Percentiles rank a stretch among this genome's conserved stretches.
Evolutionary conservation across 2,113 vertebrate species (phyloP).

Genomic region (Campylomormyrus numenius): DNA sequence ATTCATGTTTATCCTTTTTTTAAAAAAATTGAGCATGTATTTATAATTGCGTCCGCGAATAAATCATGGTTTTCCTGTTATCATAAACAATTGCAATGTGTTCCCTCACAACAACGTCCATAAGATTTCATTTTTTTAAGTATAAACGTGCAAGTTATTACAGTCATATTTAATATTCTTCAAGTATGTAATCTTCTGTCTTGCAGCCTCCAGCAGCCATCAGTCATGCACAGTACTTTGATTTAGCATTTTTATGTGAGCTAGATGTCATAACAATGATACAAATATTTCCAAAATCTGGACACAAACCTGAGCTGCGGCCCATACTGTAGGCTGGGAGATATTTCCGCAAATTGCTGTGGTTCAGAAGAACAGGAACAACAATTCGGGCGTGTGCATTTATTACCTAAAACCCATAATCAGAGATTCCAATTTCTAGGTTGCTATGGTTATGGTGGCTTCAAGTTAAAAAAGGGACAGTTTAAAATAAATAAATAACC

Average conservation of each 20-base stretch:
- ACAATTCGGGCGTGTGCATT: background rate
- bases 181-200: background rate
- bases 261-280: background rate
- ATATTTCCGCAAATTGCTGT: background rate
- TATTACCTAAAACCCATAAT: constrained; percentile 1
- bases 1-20: background rate
- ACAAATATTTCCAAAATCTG: background rate
- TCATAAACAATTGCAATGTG: background rate
- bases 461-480: background rate
- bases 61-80: background rate
- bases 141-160: background rate
- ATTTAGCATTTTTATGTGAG: background rate
- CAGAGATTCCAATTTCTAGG: background rate
- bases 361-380: background rate
- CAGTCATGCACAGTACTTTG: background rate
- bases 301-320: background rate
- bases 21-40: background rate
- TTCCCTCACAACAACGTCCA: background rate
- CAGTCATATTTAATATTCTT: background rate
- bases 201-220: background rate
- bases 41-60: background rate
- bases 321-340: background rate
- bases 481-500: background rate
- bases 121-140: background rate
- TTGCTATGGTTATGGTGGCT: constrained; percentile 4